These are phyloP conservation scores for Chanos chanos DNA, from an alignment of 2,797 vertebrate species.

Conservation along the genomic window DNA sequence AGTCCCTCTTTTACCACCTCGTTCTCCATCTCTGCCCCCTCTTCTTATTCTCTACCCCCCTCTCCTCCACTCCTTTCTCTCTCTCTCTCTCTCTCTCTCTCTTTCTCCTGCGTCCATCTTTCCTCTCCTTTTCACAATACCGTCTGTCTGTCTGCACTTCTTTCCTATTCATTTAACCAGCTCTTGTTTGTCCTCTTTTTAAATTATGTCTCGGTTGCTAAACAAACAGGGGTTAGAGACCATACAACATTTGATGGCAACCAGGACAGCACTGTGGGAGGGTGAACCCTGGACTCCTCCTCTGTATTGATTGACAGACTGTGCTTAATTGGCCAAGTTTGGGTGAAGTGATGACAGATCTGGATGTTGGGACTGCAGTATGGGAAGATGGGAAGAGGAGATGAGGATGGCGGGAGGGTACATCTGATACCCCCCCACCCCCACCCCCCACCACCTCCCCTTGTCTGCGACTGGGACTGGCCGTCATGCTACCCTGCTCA, in stretches of 20 bases:
- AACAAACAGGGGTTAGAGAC: too few relatives aligned
- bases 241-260: too few relatives aligned
- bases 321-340: conserved; percentile 53
- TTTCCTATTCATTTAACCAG: not conserved
- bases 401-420: conserved; percentile 39
- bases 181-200: too few relatives aligned
- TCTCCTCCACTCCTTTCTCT: not conserved
- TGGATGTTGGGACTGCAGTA: conserved; percentile 38
- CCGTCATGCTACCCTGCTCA: conserved; percentile 50
- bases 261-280: too few relatives aligned
- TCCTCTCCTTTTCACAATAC: not conserved
- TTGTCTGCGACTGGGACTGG: too few relatives aligned
- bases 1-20: not conserved
- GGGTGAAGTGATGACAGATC: conserved; percentile 56
- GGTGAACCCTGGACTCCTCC: too few relatives aligned
- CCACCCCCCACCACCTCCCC: conserved; percentile 40
- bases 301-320: too few relatives aligned
- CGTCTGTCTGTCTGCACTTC: conserved; percentile 1
- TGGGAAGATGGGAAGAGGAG: conserved; percentile 27
- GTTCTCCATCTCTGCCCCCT: not conserved
- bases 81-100: not conserved
- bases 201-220: too few relatives aligned
- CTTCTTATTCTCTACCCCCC: not conserved
- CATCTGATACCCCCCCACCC: conserved; percentile 43
- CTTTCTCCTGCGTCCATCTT: not conserved